Evolutionary conservation across 2,888 invertebrate species (phyloP).

Genomic region (Diplazon laetatorius): DNA sequence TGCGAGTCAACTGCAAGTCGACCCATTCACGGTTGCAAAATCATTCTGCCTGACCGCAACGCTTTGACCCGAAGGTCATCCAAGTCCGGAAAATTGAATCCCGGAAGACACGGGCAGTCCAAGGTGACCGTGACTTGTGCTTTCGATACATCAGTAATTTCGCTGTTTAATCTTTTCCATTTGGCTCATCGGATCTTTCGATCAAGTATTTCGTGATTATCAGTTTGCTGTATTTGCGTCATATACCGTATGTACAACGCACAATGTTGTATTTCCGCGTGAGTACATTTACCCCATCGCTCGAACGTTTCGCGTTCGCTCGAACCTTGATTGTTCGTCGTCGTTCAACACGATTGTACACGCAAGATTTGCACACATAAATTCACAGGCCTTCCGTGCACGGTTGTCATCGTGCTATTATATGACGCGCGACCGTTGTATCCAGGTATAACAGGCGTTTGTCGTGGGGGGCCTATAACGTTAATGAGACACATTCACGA

Average conservation of each 20-base stretch:
- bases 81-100: too few relatives aligned
- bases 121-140: too few relatives aligned
- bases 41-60: not conserved
- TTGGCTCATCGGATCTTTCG: not conserved
- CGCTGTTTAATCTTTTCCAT: not conserved
- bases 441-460: constrained; percentile 48
- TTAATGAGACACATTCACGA: constrained; percentile 82
- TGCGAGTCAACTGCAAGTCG: too few relatives aligned
- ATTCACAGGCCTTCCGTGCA: not conserved
- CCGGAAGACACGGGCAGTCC: too few relatives aligned
- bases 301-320: constrained; percentile 7
- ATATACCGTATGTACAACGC: too few relatives aligned
- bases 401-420: constrained; percentile 7
- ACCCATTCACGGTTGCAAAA: too few relatives aligned
- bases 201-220: not conserved
- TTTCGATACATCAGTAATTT: too few relatives aligned
- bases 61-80: too few relatives aligned
- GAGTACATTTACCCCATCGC: constrained; percentile 16
- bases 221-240: too few relatives aligned
- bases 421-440: not conserved
- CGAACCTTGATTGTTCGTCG: constrained; percentile 1
- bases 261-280: constrained; percentile 2
- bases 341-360: constrained; percentile 9
- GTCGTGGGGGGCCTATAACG: constrained; percentile 64
- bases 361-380: constrained; percentile 31